phyloP scores from a whole-genome alignment of 2,113 vertebrate species.

The Castor canadensis region DNA sequence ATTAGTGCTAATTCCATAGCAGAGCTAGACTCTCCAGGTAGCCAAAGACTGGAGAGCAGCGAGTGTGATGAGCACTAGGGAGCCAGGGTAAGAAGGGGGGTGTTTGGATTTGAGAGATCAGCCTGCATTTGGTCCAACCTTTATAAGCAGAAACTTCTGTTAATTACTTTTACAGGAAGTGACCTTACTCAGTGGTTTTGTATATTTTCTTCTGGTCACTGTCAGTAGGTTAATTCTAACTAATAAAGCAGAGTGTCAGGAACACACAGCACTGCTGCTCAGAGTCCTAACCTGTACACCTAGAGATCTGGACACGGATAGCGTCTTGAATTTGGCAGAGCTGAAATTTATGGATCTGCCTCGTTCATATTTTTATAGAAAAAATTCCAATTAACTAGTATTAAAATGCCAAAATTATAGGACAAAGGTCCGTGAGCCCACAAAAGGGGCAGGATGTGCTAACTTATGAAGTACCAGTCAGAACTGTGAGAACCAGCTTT shows the following conservation, averaged over 20 bases:
- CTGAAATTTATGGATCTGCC: background rate
- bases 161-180: background rate
- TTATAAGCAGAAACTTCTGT: background rate
- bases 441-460: background rate
- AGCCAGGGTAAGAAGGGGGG: fast-evolving
- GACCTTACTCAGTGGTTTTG: background rate
- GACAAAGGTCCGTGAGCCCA: background rate
- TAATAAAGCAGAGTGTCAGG: no score
- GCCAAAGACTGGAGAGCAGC: no score
- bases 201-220: background rate
- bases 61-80: fast-evolving
- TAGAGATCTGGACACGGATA: background rate
- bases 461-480: background rate
- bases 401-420: background rate
- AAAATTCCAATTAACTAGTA: background rate
- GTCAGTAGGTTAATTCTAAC: background rate
- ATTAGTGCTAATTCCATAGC: no score
- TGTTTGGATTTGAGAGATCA: background rate
- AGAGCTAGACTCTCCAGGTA: fast-evolving
- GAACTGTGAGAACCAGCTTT: background rate
- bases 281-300: background rate
- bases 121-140: fast-evolving
- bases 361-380: background rate
- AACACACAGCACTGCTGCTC: background rate
- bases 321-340: background rate